phyloP scores from a whole-genome alignment of 2,888 invertebrate species.

The Ecliptopera silaceata region DNA sequence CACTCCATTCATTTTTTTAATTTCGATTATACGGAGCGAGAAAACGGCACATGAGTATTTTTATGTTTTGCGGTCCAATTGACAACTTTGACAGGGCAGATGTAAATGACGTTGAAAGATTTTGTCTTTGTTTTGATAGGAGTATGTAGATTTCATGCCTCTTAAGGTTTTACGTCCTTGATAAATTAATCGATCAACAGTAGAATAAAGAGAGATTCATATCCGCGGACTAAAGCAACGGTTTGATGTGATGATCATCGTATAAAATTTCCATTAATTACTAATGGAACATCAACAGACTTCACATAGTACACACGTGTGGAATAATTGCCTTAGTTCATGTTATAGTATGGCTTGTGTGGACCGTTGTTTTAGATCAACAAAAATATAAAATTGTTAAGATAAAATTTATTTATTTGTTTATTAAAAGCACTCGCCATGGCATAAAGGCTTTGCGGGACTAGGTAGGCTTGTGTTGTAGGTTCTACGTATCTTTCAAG shows the following conservation, averaged over 20 bases:
- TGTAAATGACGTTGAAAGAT: conserved; percentile 3
- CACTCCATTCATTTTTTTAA: conserved; percentile 47
- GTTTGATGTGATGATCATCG: neutral
- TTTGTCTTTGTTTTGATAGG: conserved; percentile 9
- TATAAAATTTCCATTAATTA: conserved; percentile 1
- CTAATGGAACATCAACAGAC: neutral
- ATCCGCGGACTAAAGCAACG: no score
- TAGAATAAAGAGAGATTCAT: no score
- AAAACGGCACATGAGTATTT: conserved; percentile 31
- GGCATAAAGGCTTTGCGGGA: no score
- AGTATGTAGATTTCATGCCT: neutral
- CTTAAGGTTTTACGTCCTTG: neutral
- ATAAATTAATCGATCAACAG: neutral
- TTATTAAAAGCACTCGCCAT: no score
- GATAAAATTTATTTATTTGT: no score
- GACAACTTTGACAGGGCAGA: conserved; percentile 28
- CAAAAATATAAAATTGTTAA: no score
- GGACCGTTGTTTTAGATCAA: no score
- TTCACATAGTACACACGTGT: conserved; percentile 3
- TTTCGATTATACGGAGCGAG: conserved; percentile 25
- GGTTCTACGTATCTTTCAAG: no score
- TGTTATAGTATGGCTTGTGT: no score
- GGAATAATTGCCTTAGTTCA: neutral
- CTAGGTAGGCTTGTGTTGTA: no score
- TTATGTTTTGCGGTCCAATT: conserved; percentile 28